These are phyloP conservation scores for Bolborhynchus lineola DNA, from an alignment of 2,113 vertebrate species.

Conservation along the genomic window DNA sequence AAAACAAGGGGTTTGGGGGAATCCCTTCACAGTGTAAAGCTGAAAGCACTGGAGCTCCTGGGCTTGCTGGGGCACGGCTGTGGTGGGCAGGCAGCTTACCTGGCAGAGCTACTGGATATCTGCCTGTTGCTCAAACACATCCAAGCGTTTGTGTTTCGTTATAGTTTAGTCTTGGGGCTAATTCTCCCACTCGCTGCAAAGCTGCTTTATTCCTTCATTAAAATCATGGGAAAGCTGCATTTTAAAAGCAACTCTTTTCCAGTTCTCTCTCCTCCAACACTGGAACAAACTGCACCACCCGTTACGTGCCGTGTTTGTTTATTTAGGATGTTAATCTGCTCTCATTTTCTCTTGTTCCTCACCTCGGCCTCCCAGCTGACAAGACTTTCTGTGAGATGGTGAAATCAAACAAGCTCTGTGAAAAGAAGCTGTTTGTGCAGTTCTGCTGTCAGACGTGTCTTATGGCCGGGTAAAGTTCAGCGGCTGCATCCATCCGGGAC, in stretches of 20 bases:
- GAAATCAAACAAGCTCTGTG: slow-evolving; percentile 89
- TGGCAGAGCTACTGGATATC: not conserved
- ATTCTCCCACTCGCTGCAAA: slow-evolving; percentile 23
- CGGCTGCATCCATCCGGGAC: slow-evolving; percentile 12
- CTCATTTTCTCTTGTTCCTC: slow-evolving; percentile 37
- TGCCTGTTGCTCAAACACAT: not conserved
- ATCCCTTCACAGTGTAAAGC: not conserved
- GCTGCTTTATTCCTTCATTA: slow-evolving; percentile 17
- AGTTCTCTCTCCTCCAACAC: not conserved
- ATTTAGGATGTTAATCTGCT: slow-evolving; percentile 54
- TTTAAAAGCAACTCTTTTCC: not conserved
- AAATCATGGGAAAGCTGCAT: not conserved
- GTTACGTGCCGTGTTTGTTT: slow-evolving; percentile 26
- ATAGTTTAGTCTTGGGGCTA: slow-evolving; percentile 12
- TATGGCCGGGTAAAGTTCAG: slow-evolving; percentile 79
- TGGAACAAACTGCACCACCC: not conserved
- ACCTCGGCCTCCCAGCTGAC: slow-evolving; percentile 73
- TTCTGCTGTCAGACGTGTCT: slow-evolving; percentile 93
- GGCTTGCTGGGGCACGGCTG: not conserved
- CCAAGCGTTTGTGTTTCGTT: not conserved
- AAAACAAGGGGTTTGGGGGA: not conserved
- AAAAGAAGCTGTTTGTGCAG: slow-evolving; percentile 89
- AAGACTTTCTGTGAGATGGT: slow-evolving; percentile 93
- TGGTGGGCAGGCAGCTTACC: not conserved
- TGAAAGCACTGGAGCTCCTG: not conserved